phyloP scores from a whole-genome alignment of 2,797 vertebrate species.

The Sebastes variabilis region DNA sequence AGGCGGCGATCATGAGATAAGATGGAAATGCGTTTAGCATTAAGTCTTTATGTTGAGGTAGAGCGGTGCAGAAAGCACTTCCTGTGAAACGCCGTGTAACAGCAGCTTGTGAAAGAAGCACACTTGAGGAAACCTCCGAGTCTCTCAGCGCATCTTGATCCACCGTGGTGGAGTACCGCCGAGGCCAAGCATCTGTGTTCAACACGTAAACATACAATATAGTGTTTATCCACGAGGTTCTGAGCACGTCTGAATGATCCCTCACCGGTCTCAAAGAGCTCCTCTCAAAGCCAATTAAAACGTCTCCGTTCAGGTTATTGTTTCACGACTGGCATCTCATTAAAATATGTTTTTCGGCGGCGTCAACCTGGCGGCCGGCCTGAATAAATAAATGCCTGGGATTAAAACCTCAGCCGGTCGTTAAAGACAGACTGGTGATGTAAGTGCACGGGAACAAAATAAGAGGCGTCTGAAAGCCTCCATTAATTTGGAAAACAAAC shows the following conservation, averaged over 20 bases:
- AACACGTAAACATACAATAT: background rate
- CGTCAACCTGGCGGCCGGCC: conserved; percentile 48
- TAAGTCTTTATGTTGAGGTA: background rate
- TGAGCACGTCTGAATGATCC: conserved; percentile 25
- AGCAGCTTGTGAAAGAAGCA: background rate
- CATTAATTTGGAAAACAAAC: conserved; percentile 66
- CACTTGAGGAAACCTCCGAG: background rate
- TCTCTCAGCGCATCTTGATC: background rate
- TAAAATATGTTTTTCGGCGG: conserved; percentile 57
- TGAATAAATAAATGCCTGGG: conserved; percentile 56
- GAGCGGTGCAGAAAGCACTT: background rate
- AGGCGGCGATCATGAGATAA: background rate
- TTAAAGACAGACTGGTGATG: conserved; percentile 47
- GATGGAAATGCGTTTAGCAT: background rate
- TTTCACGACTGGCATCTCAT: conserved; percentile 47
- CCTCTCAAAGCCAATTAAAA: conserved; percentile 61
- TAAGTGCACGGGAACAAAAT: conserved; percentile 41
- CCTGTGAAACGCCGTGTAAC: background rate
- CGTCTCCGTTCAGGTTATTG: conserved; percentile 43
- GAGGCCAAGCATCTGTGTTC: background rate
- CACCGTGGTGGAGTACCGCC: background rate
- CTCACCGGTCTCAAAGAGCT: conserved; percentile 22
- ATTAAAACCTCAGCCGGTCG: conserved; percentile 64
- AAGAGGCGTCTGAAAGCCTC: conserved; percentile 36
- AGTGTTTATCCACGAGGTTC: background rate